These are phyloP conservation scores for Catharus fuscescens DNA, from an alignment of 2,113 vertebrate species.

Conservation along the genomic window DNA sequence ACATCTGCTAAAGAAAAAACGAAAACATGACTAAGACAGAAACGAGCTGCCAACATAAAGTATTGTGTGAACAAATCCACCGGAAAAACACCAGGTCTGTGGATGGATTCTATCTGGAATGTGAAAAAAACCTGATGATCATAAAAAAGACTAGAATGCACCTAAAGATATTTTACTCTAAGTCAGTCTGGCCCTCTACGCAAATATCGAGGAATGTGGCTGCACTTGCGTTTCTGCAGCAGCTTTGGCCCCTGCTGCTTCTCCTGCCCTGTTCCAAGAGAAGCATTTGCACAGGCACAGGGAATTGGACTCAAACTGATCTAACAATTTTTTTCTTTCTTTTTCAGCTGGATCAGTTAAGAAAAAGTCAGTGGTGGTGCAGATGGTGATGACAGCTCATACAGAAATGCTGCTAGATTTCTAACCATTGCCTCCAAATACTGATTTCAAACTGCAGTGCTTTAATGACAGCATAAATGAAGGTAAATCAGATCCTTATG, in stretches of 20 bases:
- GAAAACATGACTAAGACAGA: conserved; percentile 46
- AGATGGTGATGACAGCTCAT: conserved; percentile 9
- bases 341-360: conserved; percentile 1
- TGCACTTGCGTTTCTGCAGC: conserved; percentile 29
- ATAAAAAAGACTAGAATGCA: not conserved
- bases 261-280: conserved; percentile 31
- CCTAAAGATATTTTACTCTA: not conserved
- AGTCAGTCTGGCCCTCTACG: not conserved
- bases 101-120: not conserved
- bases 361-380: not conserved
- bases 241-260: conserved; percentile 45
- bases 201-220: conserved; percentile 21
- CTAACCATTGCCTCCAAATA: not conserved
- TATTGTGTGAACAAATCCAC: conserved; percentile 34
- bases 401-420: conserved; percentile 4
- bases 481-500: conserved; percentile 30
- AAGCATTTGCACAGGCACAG: not conserved
- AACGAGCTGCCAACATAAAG: conserved; percentile 45
- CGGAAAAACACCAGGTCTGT: not conserved
- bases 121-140: not conserved
- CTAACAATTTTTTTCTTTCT: not conserved
- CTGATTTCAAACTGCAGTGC: not conserved
- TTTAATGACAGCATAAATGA: not conserved
- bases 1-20: conserved; percentile 43
- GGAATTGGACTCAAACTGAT: not conserved